These are phyloP conservation scores for Calidris pugnax DNA, from an alignment of 2,113 vertebrate genomes.

Conservation along the genomic window DNA sequence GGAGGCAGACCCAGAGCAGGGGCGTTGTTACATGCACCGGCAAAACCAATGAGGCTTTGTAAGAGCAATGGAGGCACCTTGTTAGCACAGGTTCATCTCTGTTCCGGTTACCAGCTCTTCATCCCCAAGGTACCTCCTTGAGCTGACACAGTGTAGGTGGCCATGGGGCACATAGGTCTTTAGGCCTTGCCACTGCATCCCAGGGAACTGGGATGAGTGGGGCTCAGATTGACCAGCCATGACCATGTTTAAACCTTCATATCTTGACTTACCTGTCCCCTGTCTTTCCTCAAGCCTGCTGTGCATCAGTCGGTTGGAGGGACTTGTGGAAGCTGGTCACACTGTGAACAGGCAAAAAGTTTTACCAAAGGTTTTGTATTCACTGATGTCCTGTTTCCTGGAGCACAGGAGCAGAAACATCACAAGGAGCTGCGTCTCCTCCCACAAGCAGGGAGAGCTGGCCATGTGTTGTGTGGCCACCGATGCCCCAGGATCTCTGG, in stretches of 20 bases:
- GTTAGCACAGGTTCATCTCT: background rate
- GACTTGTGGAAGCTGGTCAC: background rate
- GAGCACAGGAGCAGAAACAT: background rate
- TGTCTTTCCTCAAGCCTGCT: background rate
- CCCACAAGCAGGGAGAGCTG: background rate
- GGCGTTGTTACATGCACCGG: background rate
- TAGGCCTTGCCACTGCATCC: background rate
- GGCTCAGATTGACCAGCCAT: background rate
- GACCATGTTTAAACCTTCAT: background rate
- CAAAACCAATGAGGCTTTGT: fast-evolving
- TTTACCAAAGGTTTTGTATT: background rate
- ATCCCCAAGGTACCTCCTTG: background rate
- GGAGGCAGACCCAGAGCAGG: background rate
- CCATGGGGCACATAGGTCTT: background rate
- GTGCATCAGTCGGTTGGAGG: background rate
- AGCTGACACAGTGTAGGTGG: background rate
- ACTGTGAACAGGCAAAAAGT: background rate
- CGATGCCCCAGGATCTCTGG: background rate
- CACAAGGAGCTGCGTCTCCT: background rate
- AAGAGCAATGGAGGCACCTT: background rate
- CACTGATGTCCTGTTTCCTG: background rate
- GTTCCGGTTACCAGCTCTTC: background rate
- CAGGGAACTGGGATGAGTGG: too few relatives aligned
- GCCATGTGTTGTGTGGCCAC: background rate
- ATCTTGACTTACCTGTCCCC: background rate